Percentiles rank a stretch among this genome's conserved stretches.
These are phyloP conservation scores for Buteo buteo DNA, from an alignment of 2,113 vertebrate genomes.

Conservation along the genomic window DNA sequence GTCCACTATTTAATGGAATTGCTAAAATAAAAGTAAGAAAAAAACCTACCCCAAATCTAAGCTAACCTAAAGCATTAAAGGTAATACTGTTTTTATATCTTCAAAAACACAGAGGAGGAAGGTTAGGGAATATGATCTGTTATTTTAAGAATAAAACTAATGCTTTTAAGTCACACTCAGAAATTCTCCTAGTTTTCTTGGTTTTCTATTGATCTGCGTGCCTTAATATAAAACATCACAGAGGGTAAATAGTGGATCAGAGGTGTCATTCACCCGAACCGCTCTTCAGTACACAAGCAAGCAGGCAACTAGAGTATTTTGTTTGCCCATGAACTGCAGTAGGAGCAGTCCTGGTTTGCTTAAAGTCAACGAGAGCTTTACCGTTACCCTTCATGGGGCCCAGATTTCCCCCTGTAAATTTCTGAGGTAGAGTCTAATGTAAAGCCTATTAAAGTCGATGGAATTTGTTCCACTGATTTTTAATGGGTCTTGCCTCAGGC, in stretches of 20 bases:
- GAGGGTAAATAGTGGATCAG: background rate
- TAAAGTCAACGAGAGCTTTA: background rate
- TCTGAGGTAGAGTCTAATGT: background rate
- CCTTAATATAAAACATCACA: background rate
- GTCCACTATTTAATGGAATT: background rate
- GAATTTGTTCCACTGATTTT: background rate
- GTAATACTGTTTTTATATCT: background rate
- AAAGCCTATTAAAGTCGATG: rapidly evolving
- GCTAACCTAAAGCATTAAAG: background rate
- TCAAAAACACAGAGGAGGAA: background rate
- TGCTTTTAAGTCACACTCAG: background rate
- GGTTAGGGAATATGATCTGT: background rate
- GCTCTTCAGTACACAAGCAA: background rate
- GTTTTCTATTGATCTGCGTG: rapidly evolving
- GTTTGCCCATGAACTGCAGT: background rate
- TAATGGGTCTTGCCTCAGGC: background rate
- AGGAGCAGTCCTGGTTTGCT: background rate
- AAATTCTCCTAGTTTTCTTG: background rate
- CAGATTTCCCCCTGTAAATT: background rate
- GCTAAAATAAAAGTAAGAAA: background rate
- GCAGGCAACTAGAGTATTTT: background rate
- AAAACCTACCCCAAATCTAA: background rate
- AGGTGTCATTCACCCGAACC: background rate
- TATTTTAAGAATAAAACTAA: background rate
- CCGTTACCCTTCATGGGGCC: background rate